A percentile compares a stretch with the other conserved stretches of the same genome.
phyloP scores from a whole-genome alignment of 2,888 invertebrate species.

The Cepaea hortensis region DNA sequence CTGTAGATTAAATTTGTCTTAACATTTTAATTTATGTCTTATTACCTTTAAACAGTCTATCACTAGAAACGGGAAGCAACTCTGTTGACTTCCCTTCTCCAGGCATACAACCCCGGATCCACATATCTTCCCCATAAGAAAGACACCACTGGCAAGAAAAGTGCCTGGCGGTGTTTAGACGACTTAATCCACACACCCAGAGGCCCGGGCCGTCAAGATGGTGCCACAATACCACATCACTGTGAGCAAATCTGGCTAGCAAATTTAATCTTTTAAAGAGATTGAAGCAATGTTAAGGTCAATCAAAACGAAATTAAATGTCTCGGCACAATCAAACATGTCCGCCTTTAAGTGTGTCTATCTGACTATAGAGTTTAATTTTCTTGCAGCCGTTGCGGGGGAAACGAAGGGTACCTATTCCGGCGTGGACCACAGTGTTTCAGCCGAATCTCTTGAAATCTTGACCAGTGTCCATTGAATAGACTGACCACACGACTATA shows the following conservation, averaged over 20 bases:
- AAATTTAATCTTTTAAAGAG: constrained; percentile 29
- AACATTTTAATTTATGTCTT: too few relatives aligned
- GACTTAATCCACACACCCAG: too few relatives aligned
- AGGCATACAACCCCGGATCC: too few relatives aligned
- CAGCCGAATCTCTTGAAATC: neutral
- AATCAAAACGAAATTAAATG: constrained; percentile 37
- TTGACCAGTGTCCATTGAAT: neutral
- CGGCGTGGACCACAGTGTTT: neutral
- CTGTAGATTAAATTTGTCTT: too few relatives aligned
- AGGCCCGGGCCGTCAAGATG: neutral
- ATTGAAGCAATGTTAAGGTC: constrained; percentile 31
- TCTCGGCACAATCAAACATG: constrained; percentile 14
- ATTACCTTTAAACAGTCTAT: too few relatives aligned
- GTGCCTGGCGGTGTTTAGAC: too few relatives aligned
- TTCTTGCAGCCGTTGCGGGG: neutral
- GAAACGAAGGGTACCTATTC: neutral
- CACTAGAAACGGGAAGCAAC: too few relatives aligned
- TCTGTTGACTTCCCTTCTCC: too few relatives aligned
- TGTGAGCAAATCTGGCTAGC: neutral
- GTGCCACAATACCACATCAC: neutral
- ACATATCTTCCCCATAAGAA: too few relatives aligned
- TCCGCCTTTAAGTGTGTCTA: neutral
- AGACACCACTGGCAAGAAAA: too few relatives aligned
- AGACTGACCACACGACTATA: constrained; percentile 12
- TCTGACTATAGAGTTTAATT: neutral